A percentile compares a stretch with the other conserved stretches of the same genome.
These are phyloP conservation scores for Standfussiana lucernea DNA, from an alignment of 2,888 invertebrate species.

Conservation along the genomic window DNA sequence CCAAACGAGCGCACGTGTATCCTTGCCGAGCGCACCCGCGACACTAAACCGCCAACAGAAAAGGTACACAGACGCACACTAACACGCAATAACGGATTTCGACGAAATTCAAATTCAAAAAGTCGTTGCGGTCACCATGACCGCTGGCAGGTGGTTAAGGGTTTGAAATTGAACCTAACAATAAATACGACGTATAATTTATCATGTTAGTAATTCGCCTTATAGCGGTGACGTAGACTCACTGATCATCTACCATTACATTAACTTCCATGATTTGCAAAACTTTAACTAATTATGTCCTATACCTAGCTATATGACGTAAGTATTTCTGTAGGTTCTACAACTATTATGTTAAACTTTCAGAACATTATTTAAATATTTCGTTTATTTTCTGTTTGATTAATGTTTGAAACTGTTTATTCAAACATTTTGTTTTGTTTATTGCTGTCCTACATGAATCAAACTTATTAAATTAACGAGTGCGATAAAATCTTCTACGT, in stretches of 20 bases:
- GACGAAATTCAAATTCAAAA: too few species aligned
- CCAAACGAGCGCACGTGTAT: too few species aligned
- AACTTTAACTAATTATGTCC: background rate
- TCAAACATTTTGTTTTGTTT: background rate
- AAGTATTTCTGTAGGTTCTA: background rate
- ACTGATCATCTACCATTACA: slow-evolving; percentile 25
- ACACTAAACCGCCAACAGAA: too few species aligned
- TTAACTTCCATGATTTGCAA: slow-evolving; percentile 52
- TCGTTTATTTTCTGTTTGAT: background rate
- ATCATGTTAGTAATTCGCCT: slow-evolving; percentile 20
- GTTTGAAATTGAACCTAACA: background rate
- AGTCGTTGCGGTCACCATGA: too few species aligned
- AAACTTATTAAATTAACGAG: background rate
- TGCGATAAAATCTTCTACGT: background rate
- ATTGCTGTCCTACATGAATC: background rate
- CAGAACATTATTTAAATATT: background rate
- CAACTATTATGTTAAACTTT: background rate
- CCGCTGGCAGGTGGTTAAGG: too few species aligned
- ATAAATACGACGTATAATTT: slow-evolving; percentile 4
- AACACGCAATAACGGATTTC: too few species aligned
- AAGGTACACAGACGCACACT: too few species aligned
- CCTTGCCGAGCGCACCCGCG: too few species aligned
- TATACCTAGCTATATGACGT: background rate
- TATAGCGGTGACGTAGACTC: slow-evolving; percentile 17
- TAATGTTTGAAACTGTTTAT: background rate